These are phyloP conservation scores for Xiphophorus hellerii DNA, from an alignment of 2,113 vertebrate genomes.

Conservation along the genomic window DNA sequence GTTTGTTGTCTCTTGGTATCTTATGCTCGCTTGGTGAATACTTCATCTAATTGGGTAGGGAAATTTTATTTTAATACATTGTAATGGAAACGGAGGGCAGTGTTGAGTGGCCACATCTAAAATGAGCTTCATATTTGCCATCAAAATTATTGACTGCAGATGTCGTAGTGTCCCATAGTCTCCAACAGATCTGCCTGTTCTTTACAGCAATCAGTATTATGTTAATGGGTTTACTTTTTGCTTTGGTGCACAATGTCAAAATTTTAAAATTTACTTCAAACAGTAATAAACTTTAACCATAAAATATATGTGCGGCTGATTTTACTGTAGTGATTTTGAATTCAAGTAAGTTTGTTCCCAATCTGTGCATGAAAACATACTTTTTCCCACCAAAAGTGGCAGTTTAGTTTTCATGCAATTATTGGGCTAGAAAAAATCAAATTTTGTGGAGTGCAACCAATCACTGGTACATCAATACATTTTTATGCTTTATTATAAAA, in stretches of 20 bases:
- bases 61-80: conserved; percentile 7
- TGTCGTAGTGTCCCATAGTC: background rate
- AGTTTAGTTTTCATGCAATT: no score
- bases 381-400: no score
- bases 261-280: background rate
- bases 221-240: background rate
- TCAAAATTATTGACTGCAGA: background rate
- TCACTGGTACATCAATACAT: no score
- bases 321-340: background rate
- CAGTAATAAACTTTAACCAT: background rate
- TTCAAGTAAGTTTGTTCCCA: no score
- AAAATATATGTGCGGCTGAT: background rate
- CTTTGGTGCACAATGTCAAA: background rate
- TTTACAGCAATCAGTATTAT: background rate
- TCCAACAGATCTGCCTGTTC: background rate
- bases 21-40: background rate
- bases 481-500: no score
- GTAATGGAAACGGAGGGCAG: conserved; percentile 27
- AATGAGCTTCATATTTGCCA: background rate
- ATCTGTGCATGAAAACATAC: no score
- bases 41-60: background rate
- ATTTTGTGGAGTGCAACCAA: no score
- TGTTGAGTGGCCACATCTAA: conserved; percentile 13
- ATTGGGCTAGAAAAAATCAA: no score
- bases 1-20: conserved; percentile 16